Evolutionary conservation across 2,797 vertebrate genomes (phyloP).

Genomic region (Rhodeus uyekii): DNA sequence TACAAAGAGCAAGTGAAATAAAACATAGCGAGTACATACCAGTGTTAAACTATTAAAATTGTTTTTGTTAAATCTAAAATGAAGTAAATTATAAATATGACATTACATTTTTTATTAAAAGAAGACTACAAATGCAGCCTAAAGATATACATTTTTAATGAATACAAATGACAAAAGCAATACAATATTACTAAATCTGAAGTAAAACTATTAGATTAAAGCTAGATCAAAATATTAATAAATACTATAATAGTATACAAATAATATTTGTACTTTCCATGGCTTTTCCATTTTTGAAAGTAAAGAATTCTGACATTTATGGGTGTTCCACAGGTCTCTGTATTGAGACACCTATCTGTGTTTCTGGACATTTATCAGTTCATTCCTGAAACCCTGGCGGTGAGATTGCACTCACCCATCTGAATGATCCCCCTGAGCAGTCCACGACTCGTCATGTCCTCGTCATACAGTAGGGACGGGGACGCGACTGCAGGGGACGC

Average conservation of each 20-base stretch:
- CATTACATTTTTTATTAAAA: no score
- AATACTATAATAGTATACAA: no score
- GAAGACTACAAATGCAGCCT: no score
- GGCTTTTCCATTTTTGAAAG: background rate
- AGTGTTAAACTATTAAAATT: background rate
- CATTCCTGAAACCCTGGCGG: background rate
- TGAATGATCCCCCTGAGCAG: slow-evolving; percentile 56
- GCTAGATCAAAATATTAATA: background rate
- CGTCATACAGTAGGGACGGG: slow-evolving; percentile 32
- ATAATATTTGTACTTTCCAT: background rate
- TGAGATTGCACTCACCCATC: slow-evolving; percentile 38
- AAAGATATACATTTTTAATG: background rate
- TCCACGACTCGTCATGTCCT: slow-evolving; percentile 50
- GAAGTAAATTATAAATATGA: background rate
- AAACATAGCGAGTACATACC: background rate
- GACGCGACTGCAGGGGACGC: background rate
- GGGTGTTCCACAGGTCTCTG: background rate
- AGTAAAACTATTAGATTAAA: background rate
- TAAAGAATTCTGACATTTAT: background rate
- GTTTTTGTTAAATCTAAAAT: background rate
- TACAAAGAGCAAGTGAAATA: background rate
- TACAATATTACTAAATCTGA: background rate
- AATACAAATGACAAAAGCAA: background rate
- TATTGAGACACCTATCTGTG: background rate
- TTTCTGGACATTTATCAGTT: background rate